A percentile compares a stretch with the other conserved stretches of the same genome.
phyloP scores from a whole-genome alignment of 2,113 vertebrate species.

The Alethe castanea region DNA sequence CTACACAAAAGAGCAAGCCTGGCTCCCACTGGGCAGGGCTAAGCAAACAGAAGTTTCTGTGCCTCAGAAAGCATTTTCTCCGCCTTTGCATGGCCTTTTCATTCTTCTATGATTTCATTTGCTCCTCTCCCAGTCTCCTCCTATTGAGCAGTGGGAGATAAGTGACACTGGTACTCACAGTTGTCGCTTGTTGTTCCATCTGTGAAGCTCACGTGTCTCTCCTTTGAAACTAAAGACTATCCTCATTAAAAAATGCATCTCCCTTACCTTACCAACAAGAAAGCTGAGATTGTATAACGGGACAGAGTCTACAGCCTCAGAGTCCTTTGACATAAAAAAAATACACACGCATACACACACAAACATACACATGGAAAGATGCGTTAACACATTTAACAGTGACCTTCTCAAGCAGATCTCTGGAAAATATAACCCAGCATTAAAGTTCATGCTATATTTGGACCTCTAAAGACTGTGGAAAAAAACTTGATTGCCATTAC shows the following conservation, averaged over 20 bases:
- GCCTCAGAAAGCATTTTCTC: neutral
- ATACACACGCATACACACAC: slow-evolving; percentile 34
- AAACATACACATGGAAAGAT: slow-evolving; percentile 39
- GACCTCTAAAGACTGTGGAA: neutral
- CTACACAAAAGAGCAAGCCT: neutral
- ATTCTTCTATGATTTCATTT: neutral
- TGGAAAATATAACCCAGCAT: slow-evolving; percentile 36
- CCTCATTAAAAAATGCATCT: slow-evolving; percentile 44
- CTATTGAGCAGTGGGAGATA: neutral
- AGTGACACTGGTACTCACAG: slow-evolving; percentile 62
- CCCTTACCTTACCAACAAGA: slow-evolving; percentile 71
- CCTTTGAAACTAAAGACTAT: slow-evolving; percentile 56
- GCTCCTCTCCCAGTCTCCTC: neutral
- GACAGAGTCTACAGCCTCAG: slow-evolving; percentile 69
- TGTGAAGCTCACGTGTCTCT: slow-evolving; percentile 39
- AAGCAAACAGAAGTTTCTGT: neutral
- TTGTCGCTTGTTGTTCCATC: slow-evolving; percentile 29
- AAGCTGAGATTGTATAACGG: slow-evolving; percentile 68
- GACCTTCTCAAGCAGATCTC: slow-evolving; percentile 31
- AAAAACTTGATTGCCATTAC: neutral
- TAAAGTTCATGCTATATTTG: neutral
- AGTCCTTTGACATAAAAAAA: slow-evolving; percentile 60
- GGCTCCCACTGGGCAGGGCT: neutral
- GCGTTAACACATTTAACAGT: neutral
- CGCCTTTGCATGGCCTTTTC: neutral